Evolutionary conservation across 1,140 invertebrate genomes (phyloP).

Genomic region (Euwallacea similis): DNA sequence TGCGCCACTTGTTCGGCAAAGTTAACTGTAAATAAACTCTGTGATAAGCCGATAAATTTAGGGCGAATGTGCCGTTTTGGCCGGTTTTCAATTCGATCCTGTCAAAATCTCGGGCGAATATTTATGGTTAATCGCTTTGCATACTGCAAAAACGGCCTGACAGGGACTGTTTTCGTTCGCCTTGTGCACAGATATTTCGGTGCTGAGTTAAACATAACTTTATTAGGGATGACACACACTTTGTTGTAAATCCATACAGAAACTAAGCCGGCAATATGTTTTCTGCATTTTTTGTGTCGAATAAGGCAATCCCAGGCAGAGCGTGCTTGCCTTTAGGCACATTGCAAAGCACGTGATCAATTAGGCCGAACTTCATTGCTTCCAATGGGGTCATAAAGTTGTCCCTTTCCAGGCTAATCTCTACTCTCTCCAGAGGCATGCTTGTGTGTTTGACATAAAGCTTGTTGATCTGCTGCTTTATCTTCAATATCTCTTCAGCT

Average conservation of each 20-base stretch:
- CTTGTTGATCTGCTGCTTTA: conserved; percentile 87
- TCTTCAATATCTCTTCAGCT: conserved; percentile 93
- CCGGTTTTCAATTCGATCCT: conserved; percentile 26
- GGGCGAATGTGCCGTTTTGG: conserved; percentile 8
- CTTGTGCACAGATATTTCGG: neutral
- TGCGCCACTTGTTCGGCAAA: neutral
- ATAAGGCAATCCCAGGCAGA: neutral
- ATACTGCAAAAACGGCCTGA: conserved; percentile 25
- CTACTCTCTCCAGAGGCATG: conserved; percentile 74
- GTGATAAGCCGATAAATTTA: conserved; percentile 21
- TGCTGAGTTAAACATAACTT: too few species aligned
- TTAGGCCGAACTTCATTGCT: conserved; percentile 91
- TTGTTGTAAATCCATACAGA: too few species aligned
- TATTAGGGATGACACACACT: too few species aligned
- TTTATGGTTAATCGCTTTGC: conserved; percentile 27
- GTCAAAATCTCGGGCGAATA: conserved; percentile 29
- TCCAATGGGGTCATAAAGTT: conserved; percentile 90
- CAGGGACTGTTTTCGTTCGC: conserved; percentile 27
- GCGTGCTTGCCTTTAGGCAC: conserved; percentile 24
- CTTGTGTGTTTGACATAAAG: conserved; percentile 95
- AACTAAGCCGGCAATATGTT: too few species aligned
- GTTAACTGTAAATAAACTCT: conserved; percentile 5
- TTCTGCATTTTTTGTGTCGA: neutral
- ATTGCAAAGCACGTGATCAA: conserved; percentile 80
- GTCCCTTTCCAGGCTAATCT: conserved; percentile 87